Percentiles rank a stretch among this genome's conserved stretches.
Conservation (phyloP, 2,888 invertebrate genomes). For the Yponomeuta malinellus region DNA sequence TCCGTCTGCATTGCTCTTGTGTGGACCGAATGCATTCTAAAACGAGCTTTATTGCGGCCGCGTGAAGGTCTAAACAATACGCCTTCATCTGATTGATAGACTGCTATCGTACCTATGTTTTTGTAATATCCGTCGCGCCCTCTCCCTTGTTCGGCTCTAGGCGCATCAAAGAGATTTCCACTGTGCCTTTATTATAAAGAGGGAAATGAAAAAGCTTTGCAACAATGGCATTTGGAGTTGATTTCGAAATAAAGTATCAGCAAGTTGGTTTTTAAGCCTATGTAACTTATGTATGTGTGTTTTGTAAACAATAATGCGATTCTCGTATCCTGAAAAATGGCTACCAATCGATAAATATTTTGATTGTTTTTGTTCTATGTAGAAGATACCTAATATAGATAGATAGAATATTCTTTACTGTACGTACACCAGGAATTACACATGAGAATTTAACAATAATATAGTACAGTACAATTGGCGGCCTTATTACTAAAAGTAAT, state of each 20-base stretch:
- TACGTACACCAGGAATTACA: no score
- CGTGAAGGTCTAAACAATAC: neutral
- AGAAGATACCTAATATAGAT: no score
- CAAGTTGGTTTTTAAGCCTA: neutral
- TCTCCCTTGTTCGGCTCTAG: constrained; percentile 3
- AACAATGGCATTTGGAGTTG: neutral
- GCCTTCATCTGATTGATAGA: neutral
- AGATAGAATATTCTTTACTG: no score
- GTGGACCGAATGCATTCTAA: neutral
- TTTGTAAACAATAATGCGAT: neutral
- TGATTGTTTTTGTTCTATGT: no score
- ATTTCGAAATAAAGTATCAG: neutral
- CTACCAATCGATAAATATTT: neutral
- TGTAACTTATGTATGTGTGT: neutral
- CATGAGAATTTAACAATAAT: no score
- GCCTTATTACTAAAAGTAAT: no score
- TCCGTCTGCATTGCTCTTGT: neutral
- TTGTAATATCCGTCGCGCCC: constrained; percentile 7
- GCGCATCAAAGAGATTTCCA: constrained; percentile 12
- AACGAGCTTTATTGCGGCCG: neutral
- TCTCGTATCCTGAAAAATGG: neutral
- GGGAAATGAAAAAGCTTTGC: constrained; percentile 8
- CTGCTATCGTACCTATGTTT: constrained; percentile 7
- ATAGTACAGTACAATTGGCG: no score
- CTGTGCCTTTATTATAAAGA: neutral